Percentiles rank a stretch among this genome's conserved stretches.
phyloP scores from a whole-genome alignment of 2,888 invertebrate genomes.

The Psylliodes chrysocephalus region DNA sequence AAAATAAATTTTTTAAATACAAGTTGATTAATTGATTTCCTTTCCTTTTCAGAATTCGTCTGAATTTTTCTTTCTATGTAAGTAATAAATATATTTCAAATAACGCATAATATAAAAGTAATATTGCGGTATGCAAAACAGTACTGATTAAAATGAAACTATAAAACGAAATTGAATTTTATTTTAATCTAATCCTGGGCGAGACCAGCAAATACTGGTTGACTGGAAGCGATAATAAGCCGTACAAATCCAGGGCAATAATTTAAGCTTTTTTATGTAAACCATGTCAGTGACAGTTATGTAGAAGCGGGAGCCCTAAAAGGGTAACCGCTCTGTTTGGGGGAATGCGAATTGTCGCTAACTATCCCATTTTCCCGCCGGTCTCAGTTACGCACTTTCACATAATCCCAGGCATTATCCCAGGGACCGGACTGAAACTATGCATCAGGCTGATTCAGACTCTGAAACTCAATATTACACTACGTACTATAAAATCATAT shows the following conservation, averaged over 20 bases:
- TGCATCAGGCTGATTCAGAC: conserved; percentile 42
- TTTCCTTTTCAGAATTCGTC: no score
- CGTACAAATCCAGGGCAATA: conserved; percentile 58
- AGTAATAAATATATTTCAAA: no score
- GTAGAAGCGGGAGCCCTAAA: conserved; percentile 58
- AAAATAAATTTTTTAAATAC: no score
- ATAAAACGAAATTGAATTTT: conserved; percentile 37
- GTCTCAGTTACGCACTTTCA: conserved; percentile 56
- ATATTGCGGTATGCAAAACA: no score
- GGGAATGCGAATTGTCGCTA: conserved; percentile 65
- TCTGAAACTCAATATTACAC: conserved; percentile 49
- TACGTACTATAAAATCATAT: conserved; percentile 54
- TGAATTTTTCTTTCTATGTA: no score
- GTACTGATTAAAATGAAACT: no score
- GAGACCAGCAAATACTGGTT: conserved; percentile 32
- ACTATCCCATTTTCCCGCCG: conserved; percentile 62
- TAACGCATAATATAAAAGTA: no score
- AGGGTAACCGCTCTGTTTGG: conserved; percentile 62
- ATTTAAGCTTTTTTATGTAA: conserved; percentile 64
- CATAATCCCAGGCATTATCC: conserved; percentile 61
- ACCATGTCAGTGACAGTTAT: conserved; percentile 63
- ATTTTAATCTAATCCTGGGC: conserved; percentile 40
- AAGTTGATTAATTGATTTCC: no score
- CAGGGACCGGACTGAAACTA: conserved; percentile 49
- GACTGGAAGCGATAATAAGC: conserved; percentile 48